Conservation (phyloP, 1,140 invertebrate species). For the Trichogramma pretiosum region DNA sequence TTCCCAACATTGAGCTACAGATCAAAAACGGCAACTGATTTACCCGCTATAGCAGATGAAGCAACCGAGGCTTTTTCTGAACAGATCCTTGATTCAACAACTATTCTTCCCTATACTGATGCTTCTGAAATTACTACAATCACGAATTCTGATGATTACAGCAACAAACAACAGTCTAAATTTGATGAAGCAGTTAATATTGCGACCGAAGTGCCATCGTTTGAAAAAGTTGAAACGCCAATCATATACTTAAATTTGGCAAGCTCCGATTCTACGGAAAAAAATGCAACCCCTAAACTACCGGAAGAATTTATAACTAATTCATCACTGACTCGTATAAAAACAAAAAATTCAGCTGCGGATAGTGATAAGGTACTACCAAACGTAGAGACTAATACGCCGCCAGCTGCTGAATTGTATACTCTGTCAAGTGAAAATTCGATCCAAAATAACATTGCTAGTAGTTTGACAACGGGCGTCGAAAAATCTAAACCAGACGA, state of each 20-base stretch:
- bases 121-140: no score
- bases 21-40: not conserved
- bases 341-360: conserved; percentile 29
- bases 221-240: conserved; percentile 12
- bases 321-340: conserved; percentile 32
- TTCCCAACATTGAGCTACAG: not conserved
- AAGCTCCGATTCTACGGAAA: no score
- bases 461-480: conserved; percentile 37
- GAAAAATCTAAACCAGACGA: no score
- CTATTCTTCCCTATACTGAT: no score
- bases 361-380: conserved; percentile 30
- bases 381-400: conserved; percentile 13
- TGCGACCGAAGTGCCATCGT: no score
- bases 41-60: not conserved
- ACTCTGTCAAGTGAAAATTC: conserved; percentile 23
- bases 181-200: no score
- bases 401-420: conserved; percentile 15
- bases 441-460: conserved; percentile 27
- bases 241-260: conserved; percentile 13
- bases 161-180: no score
- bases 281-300: no score
- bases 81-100: no score
- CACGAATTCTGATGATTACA: no score
- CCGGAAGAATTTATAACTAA: conserved; percentile 10
- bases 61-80: no score